These are phyloP conservation scores for Panulirus ornatus DNA, from an alignment of 1,140 invertebrate species.

Conservation along the genomic window DNA sequence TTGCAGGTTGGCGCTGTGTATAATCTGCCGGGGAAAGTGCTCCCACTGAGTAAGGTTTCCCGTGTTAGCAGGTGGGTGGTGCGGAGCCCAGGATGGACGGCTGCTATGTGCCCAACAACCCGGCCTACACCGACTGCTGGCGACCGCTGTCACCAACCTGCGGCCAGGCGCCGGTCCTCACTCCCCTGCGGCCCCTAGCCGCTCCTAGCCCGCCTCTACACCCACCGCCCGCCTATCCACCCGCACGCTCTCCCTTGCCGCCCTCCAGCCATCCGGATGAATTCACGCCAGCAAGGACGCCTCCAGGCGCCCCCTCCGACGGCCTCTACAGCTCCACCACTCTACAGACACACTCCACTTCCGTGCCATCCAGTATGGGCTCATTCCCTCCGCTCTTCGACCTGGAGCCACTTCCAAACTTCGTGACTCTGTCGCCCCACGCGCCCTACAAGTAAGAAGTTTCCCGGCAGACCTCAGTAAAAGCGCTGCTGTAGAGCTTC, in stretches of 20 bases:
- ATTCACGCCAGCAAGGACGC: conserved; percentile 35
- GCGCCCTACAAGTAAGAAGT: conserved; percentile 68
- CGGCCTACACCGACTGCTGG: conserved; percentile 69
- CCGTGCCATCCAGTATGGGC: conserved; percentile 26
- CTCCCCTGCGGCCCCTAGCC: conserved; percentile 41
- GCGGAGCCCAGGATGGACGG: conserved; percentile 50
- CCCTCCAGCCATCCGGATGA: conserved; percentile 27
- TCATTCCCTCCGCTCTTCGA: conserved; percentile 63
- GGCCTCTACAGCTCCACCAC: conserved; percentile 27
- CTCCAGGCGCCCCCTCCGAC: conserved; percentile 38
- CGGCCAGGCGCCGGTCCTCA: conserved; percentile 52
- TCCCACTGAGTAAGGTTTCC: conserved; percentile 33
- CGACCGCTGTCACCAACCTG: conserved; percentile 59
- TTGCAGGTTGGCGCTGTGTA: conserved; percentile 42
- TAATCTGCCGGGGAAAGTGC: conserved; percentile 34
- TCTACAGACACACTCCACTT: conserved; percentile 33
- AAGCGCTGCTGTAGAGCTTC: neutral
- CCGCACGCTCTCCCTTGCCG: conserved; percentile 34
- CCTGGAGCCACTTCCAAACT: conserved; percentile 64
- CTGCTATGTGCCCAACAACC: conserved; percentile 67
- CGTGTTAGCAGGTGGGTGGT: conserved; percentile 28
- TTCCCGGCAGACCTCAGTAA: neutral
- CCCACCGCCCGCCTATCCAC: conserved; percentile 61
- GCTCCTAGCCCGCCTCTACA: conserved; percentile 61
- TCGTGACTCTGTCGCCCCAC: conserved; percentile 63